These are phyloP conservation scores for Gnatocerus cornutus DNA, from an alignment of 2,888 invertebrate species.

Conservation along the genomic window DNA sequence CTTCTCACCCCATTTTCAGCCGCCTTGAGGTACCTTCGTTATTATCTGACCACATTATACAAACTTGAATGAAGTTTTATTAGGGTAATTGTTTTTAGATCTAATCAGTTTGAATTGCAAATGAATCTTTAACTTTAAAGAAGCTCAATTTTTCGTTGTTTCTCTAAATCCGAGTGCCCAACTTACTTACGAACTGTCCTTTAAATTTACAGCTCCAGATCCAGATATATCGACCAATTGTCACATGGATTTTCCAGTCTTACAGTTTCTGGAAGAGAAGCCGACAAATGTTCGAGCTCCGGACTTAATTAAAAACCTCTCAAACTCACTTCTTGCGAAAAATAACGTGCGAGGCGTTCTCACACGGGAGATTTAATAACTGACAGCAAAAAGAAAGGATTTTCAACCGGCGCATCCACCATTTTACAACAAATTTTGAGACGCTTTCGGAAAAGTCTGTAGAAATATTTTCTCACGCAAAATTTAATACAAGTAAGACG, in stretches of 20 bases:
- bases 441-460: too few species aligned
- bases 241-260: constrained; percentile 28
- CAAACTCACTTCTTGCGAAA: not conserved
- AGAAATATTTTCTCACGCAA: too few species aligned
- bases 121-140: constrained; percentile 1
- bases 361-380: too few species aligned
- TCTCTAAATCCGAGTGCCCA: too few species aligned
- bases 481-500: too few species aligned
- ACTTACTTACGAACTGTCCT: too few species aligned
- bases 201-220: constrained; percentile 13
- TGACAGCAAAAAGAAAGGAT: too few species aligned
- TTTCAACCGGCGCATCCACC: too few species aligned
- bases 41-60: constrained; percentile 31
- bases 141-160: not conserved
- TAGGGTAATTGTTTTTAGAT: constrained; percentile 25
- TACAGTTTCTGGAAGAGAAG: constrained; percentile 15
- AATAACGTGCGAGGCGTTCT: not conserved
- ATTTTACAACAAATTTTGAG: too few species aligned
- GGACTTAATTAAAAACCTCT: constrained; percentile 21
- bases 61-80: constrained; percentile 30
- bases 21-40: constrained; percentile 35
- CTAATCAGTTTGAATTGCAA: constrained; percentile 25
- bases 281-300: constrained; percentile 17
- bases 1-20: constrained; percentile 28
- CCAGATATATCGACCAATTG: constrained; percentile 36